Evolutionary conservation across 2,797 vertebrate species (phyloP), one percentile per base, ranked within the genome.

Genomic region (Sitta carolinensis): DNA sequence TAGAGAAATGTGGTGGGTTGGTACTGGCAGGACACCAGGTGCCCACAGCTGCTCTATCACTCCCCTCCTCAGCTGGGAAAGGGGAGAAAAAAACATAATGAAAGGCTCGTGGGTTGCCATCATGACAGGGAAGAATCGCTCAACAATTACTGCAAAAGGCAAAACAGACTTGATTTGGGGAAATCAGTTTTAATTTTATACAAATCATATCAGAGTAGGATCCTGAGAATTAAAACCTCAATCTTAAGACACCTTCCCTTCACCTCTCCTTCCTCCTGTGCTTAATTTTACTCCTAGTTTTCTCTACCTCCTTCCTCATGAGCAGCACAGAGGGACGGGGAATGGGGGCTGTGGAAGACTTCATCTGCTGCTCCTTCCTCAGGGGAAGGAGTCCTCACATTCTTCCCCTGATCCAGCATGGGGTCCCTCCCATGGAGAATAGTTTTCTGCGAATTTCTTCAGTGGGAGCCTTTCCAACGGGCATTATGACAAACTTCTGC

Each of bases 181-280:
- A 74, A 69, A 30, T 42, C 17, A 66, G 40, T 92, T 92, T 57
- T 57, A 48, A 40, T 45, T 50, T 64, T 45, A 21, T 68, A 32
- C 45, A 30, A 73, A 40, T 45, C 45, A 59, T 20, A 85, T 36
- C 32, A 45, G 16, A 68, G 3, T 23, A 74, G 23, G 42, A 52
- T 78, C 25, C 48, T 25, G 48, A 69, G 42, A 12, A 88, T 62
- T 74, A 80, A 42, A 26, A 1, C 3, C 2, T 7, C 23, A 23
- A 11, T 45, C 15, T 64, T 64, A 25, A 40, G 58, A 51, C 5
- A 25, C 7, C 26, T 89, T 45, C 3, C 7, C 10, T 26, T 43
- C 12, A 54, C 4, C 2, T 2, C 7, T 40, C 30, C 34, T 66
- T 70, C 45, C 77, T 70, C 10, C 7, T 0, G 0, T 30, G 13